These are phyloP conservation scores for Drosophila sechellia DNA, from an alignment of 1,140 invertebrate species.

Conservation along the genomic window DNA sequence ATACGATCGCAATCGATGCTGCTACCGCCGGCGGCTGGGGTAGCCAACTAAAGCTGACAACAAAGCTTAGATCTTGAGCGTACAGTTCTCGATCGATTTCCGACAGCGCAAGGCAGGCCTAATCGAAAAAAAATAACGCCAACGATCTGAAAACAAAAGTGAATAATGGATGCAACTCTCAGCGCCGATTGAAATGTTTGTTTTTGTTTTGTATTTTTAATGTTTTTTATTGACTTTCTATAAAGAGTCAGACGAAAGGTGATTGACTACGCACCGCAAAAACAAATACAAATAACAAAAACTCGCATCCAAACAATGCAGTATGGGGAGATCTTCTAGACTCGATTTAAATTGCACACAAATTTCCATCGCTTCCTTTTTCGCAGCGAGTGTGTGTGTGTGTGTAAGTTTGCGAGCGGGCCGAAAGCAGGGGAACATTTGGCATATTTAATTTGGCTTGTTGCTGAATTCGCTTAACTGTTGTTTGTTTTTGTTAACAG, in stretches of 20 bases:
- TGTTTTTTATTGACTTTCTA: slow-evolving; percentile 74
- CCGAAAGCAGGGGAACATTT: slow-evolving; percentile 15
- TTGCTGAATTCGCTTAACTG: slow-evolving; percentile 68
- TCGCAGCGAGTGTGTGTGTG: slow-evolving; percentile 14
- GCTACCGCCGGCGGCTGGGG: slow-evolving; percentile 58
- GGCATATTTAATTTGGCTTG: slow-evolving; percentile 63
- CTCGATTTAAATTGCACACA: slow-evolving; percentile 51
- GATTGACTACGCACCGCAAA: slow-evolving; percentile 66
- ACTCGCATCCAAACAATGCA: slow-evolving; percentile 41
- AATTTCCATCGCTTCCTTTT: slow-evolving; percentile 68
- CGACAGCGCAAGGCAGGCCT: slow-evolving; percentile 74
- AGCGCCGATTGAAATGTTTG: slow-evolving; percentile 35
- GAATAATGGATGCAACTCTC: slow-evolving; percentile 60
- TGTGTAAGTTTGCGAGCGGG: slow-evolving; percentile 5
- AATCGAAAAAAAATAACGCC: slow-evolving; percentile 35
- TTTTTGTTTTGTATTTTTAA: slow-evolving; percentile 35
- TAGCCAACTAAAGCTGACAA: slow-evolving; percentile 46
- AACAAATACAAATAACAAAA: slow-evolving; percentile 18
- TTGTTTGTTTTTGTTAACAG: slow-evolving; percentile 80
- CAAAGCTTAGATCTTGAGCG: slow-evolving; percentile 66
- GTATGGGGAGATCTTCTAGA: slow-evolving; percentile 60
- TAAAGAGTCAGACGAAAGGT: slow-evolving; percentile 71
- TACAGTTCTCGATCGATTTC: slow-evolving; percentile 69
- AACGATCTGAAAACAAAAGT: slow-evolving; percentile 37
- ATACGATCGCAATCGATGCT: slow-evolving; percentile 72